A percentile compares a stretch with the other conserved stretches of the same genome.
Conservation (phyloP, 2,888 invertebrate species). For the Cepaea hortensis region DNA sequence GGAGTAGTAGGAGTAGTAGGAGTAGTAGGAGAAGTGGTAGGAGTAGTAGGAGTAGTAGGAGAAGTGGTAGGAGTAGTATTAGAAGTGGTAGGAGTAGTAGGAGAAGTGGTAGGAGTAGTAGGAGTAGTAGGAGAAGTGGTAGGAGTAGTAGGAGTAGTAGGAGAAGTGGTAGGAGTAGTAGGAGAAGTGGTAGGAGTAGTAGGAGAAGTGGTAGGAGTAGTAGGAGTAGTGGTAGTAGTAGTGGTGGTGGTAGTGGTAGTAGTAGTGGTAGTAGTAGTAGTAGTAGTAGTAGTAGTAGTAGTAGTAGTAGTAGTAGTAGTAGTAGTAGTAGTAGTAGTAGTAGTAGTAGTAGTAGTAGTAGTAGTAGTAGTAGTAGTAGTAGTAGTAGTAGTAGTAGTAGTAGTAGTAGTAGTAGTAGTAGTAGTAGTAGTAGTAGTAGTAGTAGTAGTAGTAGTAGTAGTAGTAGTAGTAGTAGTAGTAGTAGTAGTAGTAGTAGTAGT, state of each 20-base stretch:
- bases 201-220: constrained; percentile 22
- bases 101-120: constrained; percentile 22
- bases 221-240: constrained; percentile 31
- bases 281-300: constrained; percentile 29
- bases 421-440: constrained; percentile 35
- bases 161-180: constrained; percentile 16
- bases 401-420: constrained; percentile 33
- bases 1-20: constrained; percentile 26
- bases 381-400: constrained; percentile 37
- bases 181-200: constrained; percentile 12
- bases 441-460: constrained; percentile 1
- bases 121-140: constrained; percentile 22
- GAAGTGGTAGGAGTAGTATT: constrained; percentile 1
- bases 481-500: constrained; percentile 37
- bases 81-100: constrained; percentile 27
- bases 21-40: constrained; percentile 22
- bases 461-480: constrained; percentile 2
- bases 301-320: constrained; percentile 10
- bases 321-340: constrained; percentile 11
- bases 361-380: constrained; percentile 37
- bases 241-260: constrained; percentile 23
- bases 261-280: constrained; percentile 30
- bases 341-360: constrained; percentile 37
- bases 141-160: constrained; percentile 26
- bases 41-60: constrained; percentile 15